phyloP scores from a whole-genome alignment of 2,113 vertebrate genomes.

The Ptyas mucosa region DNA sequence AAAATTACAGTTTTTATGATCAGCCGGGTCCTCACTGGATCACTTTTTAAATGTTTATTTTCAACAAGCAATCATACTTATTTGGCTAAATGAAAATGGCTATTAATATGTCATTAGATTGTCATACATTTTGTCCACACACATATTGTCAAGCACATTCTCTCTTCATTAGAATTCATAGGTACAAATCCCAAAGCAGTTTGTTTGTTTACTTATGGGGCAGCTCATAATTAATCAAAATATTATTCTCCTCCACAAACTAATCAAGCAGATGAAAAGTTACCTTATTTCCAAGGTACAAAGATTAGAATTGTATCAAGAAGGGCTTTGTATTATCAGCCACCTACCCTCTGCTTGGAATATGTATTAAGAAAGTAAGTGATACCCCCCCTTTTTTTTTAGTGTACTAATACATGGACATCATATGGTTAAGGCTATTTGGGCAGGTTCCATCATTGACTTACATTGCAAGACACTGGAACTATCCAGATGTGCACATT shows the following conservation, averaged over 20 bases:
- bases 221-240: neutral
- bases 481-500: neutral
- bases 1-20: neutral
- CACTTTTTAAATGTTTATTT: neutral
- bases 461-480: neutral
- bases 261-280: neutral
- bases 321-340: neutral
- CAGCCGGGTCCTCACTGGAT: neutral
- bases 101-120: neutral
- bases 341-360: neutral
- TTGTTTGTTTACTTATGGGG: neutral
- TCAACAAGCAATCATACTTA: neutral
- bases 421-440: neutral
- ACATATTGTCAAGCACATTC: neutral
- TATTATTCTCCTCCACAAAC: neutral
- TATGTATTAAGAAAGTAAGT: neutral
- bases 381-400: neutral
- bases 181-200: neutral
- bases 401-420: too few species aligned
- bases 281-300: neutral
- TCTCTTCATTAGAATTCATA: neutral
- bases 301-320: neutral
- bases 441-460: neutral
- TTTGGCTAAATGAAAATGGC: neutral
- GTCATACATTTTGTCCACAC: neutral